Conservation (phyloP, 2,797 vertebrate species). For the Sarcophilus harrisii region DNA sequence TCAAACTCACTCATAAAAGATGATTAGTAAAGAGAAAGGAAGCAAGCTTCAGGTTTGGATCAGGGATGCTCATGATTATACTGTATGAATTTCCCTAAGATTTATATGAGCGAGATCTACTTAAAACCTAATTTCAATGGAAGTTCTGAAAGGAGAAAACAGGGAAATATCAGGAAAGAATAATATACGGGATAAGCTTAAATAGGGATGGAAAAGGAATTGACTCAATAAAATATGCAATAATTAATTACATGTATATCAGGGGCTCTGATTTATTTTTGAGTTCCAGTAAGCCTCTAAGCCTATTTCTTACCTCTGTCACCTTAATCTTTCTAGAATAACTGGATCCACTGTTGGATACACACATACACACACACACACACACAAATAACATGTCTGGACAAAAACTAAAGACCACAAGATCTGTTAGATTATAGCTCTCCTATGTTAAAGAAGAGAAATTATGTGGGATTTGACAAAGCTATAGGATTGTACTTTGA, state of each 20-base stretch:
- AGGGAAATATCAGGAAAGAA: neutral
- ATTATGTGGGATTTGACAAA: neutral
- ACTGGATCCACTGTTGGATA: neutral
- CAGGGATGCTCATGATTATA: neutral
- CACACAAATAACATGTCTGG: too few species aligned
- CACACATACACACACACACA: too few species aligned
- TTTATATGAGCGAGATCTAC: neutral
- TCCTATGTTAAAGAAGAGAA: neutral
- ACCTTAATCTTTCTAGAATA: neutral
- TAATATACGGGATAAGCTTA: neutral
- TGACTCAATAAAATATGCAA: neutral
- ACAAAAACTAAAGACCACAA: neutral
- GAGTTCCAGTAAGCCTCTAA: neutral
- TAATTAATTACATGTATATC: neutral
- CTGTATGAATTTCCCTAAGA: neutral
- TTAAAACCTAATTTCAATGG: neutral
- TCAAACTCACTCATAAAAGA: neutral
- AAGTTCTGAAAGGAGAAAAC: neutral
- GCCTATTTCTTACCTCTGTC: neutral
- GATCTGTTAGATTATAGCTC: neutral
- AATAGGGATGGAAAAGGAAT: neutral
- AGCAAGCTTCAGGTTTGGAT: neutral
- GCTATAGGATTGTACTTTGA: neutral
- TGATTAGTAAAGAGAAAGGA: neutral
- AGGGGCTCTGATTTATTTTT: neutral